phyloP scores from a whole-genome alignment of 1,140 invertebrate species.

The Neuroterus valhalla region DNA sequence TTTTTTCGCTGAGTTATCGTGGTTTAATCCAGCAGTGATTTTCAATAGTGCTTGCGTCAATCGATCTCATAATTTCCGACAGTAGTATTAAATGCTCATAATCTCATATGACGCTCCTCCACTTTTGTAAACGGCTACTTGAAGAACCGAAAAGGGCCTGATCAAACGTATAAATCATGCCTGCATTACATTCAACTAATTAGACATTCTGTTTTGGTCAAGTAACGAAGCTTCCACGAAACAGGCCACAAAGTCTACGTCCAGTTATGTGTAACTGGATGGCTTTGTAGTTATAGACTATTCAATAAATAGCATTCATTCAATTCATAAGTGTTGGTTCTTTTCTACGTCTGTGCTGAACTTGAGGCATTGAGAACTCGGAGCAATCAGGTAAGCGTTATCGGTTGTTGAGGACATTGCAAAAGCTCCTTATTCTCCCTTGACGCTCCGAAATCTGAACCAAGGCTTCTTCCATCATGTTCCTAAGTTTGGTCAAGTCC shows the following conservation, averaged over 20 bases:
- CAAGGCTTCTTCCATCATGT: constrained; percentile 78
- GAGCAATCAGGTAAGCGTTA: constrained; percentile 65
- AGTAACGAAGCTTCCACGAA: constrained; percentile 36
- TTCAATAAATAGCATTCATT: constrained; percentile 68
- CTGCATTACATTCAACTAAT: neutral
- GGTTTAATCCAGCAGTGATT: too few species aligned
- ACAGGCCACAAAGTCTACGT: constrained; percentile 53
- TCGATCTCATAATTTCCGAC: too few species aligned
- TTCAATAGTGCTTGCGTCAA: too few species aligned
- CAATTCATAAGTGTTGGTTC: constrained; percentile 57
- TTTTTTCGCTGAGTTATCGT: too few species aligned
- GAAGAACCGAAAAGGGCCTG: neutral
- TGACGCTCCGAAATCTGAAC: constrained; percentile 61
- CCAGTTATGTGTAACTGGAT: neutral
- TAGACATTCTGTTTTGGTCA: neutral
- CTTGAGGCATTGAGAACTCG: constrained; percentile 45
- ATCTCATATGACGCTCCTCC: too few species aligned
- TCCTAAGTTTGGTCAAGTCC: constrained; percentile 79
- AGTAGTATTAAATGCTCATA: too few species aligned
- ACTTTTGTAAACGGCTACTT: too few species aligned
- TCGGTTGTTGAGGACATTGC: constrained; percentile 73
- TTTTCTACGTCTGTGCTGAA: constrained; percentile 54
- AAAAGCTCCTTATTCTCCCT: constrained; percentile 64
- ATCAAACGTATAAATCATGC: too few species aligned
- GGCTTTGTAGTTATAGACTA: constrained; percentile 45